A percentile compares a stretch with the other conserved stretches of the same genome.
phyloP scores from a whole-genome alignment of 2,113 vertebrate species.

The Excalfactoria chinensis region DNA sequence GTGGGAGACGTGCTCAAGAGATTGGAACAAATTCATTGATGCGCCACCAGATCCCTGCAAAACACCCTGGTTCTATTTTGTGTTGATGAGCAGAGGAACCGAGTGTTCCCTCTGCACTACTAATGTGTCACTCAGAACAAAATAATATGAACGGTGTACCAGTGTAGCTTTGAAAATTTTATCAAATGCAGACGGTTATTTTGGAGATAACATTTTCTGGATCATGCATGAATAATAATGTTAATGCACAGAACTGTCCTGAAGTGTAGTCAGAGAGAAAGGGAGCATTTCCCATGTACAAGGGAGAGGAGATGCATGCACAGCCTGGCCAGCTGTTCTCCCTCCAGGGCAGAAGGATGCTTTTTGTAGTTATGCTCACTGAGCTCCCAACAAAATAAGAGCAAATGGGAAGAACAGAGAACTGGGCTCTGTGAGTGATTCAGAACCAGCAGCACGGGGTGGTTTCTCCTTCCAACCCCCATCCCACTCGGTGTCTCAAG shows the following conservation, averaged over 20 bases:
- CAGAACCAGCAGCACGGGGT: neutral
- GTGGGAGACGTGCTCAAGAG: neutral
- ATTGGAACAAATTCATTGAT: slow-evolving; percentile 32
- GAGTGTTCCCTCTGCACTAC: neutral
- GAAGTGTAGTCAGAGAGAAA: neutral
- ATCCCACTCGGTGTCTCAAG: neutral
- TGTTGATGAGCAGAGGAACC: neutral
- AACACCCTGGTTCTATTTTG: neutral
- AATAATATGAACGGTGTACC: neutral
- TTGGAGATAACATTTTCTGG: neutral
- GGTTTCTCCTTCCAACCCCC: neutral
- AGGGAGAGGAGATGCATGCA: fast-evolving
- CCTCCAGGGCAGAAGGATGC: neutral
- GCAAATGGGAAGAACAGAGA: neutral
- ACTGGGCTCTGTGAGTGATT: neutral
- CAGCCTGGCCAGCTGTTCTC: neutral
- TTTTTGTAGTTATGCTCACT: neutral
- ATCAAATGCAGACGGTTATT: neutral
- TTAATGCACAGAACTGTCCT: neutral
- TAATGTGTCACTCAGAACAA: neutral
- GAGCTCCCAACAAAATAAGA: neutral
- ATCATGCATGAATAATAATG: neutral
- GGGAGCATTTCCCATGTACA: fast-evolving
- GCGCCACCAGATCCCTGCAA: neutral
- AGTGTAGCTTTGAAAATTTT: neutral